phyloP scores from a whole-genome alignment of 2,113 vertebrate species.

The Otolemur garnettii region DNA sequence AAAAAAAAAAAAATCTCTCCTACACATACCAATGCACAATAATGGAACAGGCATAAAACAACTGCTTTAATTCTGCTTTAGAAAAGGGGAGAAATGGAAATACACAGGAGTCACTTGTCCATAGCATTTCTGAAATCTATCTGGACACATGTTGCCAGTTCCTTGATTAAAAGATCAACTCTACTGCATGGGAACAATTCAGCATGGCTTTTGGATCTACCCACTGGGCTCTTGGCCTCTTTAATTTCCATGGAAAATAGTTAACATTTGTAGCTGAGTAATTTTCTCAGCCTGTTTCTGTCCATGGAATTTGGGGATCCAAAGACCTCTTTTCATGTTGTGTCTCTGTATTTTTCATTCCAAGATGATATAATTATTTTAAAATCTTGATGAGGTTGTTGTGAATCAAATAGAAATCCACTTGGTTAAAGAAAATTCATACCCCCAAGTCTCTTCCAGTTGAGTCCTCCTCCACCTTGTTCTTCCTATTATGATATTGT shows the following conservation, averaged over 20 bases:
- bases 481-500: neutral
- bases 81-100: neutral
- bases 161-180: neutral
- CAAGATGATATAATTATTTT: constrained; percentile 25
- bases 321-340: constrained; percentile 32
- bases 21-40: neutral
- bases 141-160: neutral
- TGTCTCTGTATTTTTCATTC: constrained; percentile 17
- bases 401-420: neutral
- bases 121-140: neutral
- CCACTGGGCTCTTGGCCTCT: neutral
- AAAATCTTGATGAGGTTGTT: neutral
- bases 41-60: neutral
- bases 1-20: neutral
- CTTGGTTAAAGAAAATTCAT: constrained; percentile 29
- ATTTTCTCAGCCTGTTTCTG: constrained; percentile 31
- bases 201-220: neutral
- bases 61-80: neutral
- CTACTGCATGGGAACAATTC: neutral
- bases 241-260: neutral
- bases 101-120: neutral
- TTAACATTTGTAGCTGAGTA: neutral
- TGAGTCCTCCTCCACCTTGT: neutral
- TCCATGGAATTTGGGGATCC: neutral
- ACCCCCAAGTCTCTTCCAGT: neutral